Percentiles rank a stretch among this genome's conserved stretches.
Conservation (phyloP, 2,888 invertebrate genomes). For the Papilio elwesi region DNA sequence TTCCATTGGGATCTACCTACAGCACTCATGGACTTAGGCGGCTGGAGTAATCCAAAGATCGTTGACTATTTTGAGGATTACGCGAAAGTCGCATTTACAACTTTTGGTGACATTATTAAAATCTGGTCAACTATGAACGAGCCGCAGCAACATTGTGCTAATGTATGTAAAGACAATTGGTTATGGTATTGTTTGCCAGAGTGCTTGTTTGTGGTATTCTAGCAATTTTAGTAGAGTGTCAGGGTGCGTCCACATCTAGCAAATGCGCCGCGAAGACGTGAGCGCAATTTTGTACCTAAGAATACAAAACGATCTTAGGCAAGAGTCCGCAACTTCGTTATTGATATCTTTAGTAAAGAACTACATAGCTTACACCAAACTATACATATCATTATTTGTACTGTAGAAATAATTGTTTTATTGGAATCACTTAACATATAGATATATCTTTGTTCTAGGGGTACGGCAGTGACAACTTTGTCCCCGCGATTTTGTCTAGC, state of each 20-base stretch:
- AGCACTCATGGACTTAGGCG: constrained; percentile 77
- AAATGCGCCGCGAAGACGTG: too few species aligned
- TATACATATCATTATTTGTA: too few species aligned
- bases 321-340: too few species aligned
- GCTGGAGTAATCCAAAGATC: constrained; percentile 80
- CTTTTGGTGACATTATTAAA: constrained; percentile 86
- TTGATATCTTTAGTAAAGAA: too few species aligned
- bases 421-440: background rate
- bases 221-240: too few species aligned
- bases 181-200: too few species aligned
- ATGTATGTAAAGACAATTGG: constrained; percentile 64
- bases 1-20: constrained; percentile 86
- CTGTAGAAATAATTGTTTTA: too few species aligned
- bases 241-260: too few species aligned
- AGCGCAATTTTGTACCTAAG: too few species aligned
- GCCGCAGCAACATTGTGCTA: constrained; percentile 83
- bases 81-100: constrained; percentile 80
- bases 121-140: constrained; percentile 92
- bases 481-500: constrained; percentile 75
- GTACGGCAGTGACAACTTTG: constrained; percentile 81
- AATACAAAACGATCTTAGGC: too few species aligned
- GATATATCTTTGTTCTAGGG: constrained; percentile 57
- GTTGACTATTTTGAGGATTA: constrained; percentile 83
- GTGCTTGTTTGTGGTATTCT: too few species aligned
- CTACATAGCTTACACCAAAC: too few species aligned